phyloP scores from a whole-genome alignment of 2,888 invertebrate genomes.

The Tachystola acroxantha region DNA sequence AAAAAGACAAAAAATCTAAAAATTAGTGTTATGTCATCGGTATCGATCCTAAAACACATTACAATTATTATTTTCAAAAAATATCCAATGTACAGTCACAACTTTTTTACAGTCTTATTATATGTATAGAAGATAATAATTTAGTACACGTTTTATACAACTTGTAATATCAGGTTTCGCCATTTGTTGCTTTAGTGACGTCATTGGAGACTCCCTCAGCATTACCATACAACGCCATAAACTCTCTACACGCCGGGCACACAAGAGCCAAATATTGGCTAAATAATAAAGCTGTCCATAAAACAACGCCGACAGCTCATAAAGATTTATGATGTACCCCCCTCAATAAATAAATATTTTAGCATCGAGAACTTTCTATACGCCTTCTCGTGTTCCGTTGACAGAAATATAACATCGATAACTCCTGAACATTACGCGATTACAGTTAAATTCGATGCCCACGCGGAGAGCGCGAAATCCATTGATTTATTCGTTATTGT shows the following conservation, averaged over 20 bases:
- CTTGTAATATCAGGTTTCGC: too few species aligned
- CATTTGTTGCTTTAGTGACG: too few species aligned
- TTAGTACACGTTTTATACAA: too few species aligned
- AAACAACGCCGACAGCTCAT: slow-evolving; percentile 21
- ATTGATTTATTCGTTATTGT: slow-evolving; percentile 1
- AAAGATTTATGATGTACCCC: slow-evolving; percentile 25
- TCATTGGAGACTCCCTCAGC: too few species aligned
- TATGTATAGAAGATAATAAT: too few species aligned
- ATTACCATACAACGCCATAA: too few species aligned
- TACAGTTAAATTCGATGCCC: slow-evolving; percentile 5
- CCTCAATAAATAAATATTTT: slow-evolving; percentile 24
- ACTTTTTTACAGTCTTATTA: too few species aligned
- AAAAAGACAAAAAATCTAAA: too few species aligned
- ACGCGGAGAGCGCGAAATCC: slow-evolving; percentile 7
- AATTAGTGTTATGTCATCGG: too few species aligned
- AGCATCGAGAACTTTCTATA: slow-evolving; percentile 20
- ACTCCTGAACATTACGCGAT: slow-evolving; percentile 4
- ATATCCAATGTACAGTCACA: too few species aligned
- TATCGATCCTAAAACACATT: too few species aligned
- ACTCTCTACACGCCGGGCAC: slow-evolving; percentile 2
- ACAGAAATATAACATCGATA: slow-evolving; percentile 10
- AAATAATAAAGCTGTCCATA: slow-evolving; percentile 20
- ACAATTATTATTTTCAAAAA: too few species aligned
- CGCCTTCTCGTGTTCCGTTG: slow-evolving; percentile 12
- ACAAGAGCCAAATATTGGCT: slow-evolving; percentile 7